These are phyloP conservation scores for Struthidea cinerea DNA, from an alignment of 2,113 vertebrate species.

Conservation along the genomic window DNA sequence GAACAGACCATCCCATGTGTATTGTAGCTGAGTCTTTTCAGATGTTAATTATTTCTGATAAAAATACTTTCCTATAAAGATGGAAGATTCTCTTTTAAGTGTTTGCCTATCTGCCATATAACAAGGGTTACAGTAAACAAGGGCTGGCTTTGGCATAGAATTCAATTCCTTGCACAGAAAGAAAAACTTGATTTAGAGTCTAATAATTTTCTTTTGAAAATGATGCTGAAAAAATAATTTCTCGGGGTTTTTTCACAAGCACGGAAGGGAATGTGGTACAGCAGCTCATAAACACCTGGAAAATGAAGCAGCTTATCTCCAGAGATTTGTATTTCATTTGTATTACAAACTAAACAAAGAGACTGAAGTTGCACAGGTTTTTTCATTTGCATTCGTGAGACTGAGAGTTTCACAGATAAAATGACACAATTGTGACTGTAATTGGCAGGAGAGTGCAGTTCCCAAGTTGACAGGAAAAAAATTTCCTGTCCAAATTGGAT, in stretches of 20 bases:
- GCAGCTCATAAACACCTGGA: not conserved
- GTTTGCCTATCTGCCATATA: not conserved
- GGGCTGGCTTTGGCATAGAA: not conserved
- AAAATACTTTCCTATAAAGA: not conserved
- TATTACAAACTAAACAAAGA: not conserved
- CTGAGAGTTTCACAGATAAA: not conserved
- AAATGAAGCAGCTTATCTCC: not conserved
- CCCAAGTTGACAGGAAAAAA: slow-evolving; percentile 4
- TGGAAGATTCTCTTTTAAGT: not conserved
- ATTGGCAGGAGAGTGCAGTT: not conserved
- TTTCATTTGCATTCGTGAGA: not conserved
- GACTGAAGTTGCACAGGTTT: not conserved
- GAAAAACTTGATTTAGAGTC: not conserved
- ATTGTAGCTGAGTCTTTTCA: not conserved
- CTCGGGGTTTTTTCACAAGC: not conserved
- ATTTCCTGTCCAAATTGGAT: slow-evolving; percentile 14
- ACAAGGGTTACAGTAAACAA: not conserved
- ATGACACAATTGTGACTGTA: not conserved
- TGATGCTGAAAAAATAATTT: not conserved
- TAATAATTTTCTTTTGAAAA: not conserved
- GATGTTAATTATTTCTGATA: not conserved
- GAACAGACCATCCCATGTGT: not conserved
- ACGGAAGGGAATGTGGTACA: not conserved
- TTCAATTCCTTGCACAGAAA: not conserved
- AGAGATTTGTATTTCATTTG: not conserved